phyloP scores from a whole-genome alignment of 2,888 invertebrate genomes.

The Molorchus minor region DNA sequence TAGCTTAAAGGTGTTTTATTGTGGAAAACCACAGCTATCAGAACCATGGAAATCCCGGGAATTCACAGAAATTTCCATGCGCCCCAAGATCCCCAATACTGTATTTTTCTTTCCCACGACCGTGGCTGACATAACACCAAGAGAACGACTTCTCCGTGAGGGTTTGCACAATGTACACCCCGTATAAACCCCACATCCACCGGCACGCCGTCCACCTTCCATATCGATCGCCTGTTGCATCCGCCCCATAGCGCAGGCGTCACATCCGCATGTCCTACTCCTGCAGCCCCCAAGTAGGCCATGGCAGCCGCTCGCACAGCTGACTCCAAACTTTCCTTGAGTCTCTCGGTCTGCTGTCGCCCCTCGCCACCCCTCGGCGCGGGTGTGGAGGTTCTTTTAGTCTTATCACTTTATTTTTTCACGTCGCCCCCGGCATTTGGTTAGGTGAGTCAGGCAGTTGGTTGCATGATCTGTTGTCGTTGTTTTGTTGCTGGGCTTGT shows the following conservation, averaged over 20 bases:
- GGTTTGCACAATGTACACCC: too few species aligned
- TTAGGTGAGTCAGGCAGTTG: slow-evolving; percentile 15
- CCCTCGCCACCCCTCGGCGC: slow-evolving; percentile 24
- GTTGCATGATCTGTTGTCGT: not conserved
- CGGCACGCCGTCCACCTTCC: slow-evolving; percentile 22
- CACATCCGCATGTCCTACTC: slow-evolving; percentile 54
- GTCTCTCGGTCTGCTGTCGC: too few species aligned
- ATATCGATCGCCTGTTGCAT: slow-evolving; percentile 61
- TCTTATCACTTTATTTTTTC: not conserved
- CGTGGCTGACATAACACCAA: too few species aligned
- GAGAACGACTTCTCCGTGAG: too few species aligned
- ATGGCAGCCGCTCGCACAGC: slow-evolving; percentile 26
- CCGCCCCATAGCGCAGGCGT: slow-evolving; percentile 46
- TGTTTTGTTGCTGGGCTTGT: not conserved
- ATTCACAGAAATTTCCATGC: too few species aligned
- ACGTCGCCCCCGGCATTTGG: not conserved
- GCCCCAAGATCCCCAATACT: too few species aligned
- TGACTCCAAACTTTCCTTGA: slow-evolving; percentile 28
- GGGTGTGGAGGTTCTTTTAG: not conserved
- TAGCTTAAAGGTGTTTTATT: too few species aligned
- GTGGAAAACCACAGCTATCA: too few species aligned
- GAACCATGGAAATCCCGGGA: too few species aligned
- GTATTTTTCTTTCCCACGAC: too few species aligned
- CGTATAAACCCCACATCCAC: slow-evolving; percentile 4
- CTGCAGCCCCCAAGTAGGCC: slow-evolving; percentile 42